These are phyloP conservation scores for Blastomussa wellsi DNA, from an alignment of 92 coral and sea anemone genomes.

Conservation along the genomic window DNA sequence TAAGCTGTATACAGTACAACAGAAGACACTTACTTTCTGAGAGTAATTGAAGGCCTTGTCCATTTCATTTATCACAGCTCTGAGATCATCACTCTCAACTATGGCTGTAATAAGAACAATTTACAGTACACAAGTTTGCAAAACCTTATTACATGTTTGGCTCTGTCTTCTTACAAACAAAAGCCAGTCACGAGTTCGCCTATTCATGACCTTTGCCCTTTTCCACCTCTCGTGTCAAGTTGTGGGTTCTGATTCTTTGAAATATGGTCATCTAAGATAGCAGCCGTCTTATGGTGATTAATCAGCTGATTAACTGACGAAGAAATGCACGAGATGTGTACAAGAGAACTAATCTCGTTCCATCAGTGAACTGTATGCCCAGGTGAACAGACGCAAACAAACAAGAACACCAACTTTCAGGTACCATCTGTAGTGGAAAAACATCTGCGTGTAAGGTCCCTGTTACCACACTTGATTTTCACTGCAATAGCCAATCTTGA, in stretches of 20 bases:
- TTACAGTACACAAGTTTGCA: neutral
- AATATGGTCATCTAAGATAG: too few species aligned
- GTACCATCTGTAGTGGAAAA: too few species aligned
- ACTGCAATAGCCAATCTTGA: neutral
- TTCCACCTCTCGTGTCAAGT: neutral
- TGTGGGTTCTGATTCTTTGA: neutral
- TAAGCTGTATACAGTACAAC: neutral
- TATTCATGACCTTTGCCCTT: neutral
- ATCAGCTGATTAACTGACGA: neutral
- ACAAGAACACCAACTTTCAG: too few species aligned
- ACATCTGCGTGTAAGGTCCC: too few species aligned
- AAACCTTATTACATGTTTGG: too few species aligned
- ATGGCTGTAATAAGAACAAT: constrained; percentile 54
- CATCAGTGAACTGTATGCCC: neutral
- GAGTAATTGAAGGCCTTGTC: constrained; percentile 95
- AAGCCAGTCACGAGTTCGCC: too few species aligned
- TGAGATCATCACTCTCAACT: constrained; percentile 91
- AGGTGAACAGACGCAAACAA: neutral
- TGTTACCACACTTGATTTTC: neutral
- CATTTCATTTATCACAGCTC: constrained; percentile 85
- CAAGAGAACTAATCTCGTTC: neutral
- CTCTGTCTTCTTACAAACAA: too few species aligned
- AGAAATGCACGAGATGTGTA: neutral
- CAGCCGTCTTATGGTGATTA: too few species aligned
- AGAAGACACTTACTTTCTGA: constrained; percentile 75